Evolutionary conservation across 2,113 vertebrate species (phyloP).

Genomic region (Balaenoptera acutorostrata): DNA sequence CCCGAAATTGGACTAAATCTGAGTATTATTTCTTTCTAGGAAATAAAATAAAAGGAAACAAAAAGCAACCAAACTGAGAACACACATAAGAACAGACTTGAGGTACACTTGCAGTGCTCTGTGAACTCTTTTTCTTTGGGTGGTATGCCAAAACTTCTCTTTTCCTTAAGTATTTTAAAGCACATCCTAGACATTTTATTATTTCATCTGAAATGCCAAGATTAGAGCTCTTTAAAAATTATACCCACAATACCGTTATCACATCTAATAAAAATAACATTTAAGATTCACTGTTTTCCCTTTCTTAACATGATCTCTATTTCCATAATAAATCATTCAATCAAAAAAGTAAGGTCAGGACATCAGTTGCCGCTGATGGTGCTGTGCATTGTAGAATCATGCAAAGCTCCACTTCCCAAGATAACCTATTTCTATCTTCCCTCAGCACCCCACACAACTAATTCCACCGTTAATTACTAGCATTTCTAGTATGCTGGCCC

Average conservation of each 20-base stretch:
- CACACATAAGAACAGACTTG: background rate
- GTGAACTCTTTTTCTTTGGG: background rate
- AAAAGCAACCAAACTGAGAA: background rate
- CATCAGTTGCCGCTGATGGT: background rate
- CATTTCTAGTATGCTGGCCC: background rate
- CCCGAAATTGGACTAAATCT: background rate
- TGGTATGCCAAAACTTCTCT: background rate
- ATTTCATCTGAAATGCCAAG: background rate
- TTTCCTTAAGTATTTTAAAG: background rate
- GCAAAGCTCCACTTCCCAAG: background rate
- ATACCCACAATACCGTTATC: background rate
- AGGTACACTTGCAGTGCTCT: background rate
- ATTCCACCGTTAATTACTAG: background rate
- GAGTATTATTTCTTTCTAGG: background rate
- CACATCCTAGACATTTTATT: background rate
- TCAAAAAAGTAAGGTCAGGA: background rate
- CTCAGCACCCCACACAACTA: background rate
- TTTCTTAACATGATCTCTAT: background rate
- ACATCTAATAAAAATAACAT: background rate
- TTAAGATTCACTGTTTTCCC: background rate
- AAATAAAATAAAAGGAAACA: background rate
- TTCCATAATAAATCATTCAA: background rate
- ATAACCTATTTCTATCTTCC: background rate
- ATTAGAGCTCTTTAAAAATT: background rate
- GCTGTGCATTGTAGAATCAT: background rate